These are phyloP conservation scores for Epiblema foenella DNA, from an alignment of 2,888 invertebrate genomes.

Conservation along the genomic window DNA sequence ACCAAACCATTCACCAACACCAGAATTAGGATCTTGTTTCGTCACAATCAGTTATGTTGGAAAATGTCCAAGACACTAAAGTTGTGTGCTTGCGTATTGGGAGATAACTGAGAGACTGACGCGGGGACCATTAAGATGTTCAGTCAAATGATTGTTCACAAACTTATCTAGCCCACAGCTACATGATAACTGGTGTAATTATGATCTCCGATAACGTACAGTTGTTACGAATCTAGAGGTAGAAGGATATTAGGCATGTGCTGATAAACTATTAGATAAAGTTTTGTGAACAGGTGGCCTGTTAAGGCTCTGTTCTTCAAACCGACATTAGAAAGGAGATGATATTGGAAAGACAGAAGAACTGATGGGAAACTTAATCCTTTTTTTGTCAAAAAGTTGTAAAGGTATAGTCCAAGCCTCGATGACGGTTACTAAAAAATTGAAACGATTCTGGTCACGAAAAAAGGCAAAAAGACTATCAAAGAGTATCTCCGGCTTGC, in stretches of 20 bases:
- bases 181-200: neutral
- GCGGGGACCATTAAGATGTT: slow-evolving; percentile 12
- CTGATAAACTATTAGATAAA: neutral
- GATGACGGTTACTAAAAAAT: too few relatives aligned
- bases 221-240: neutral
- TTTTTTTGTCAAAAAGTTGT: too few relatives aligned
- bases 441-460: too few relatives aligned
- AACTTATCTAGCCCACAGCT: neutral
- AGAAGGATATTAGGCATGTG: neutral
- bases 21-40: neutral
- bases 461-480: too few relatives aligned
- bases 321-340: neutral
- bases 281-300: neutral
- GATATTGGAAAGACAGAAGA: neutral
- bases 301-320: neutral
- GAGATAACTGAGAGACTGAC: slow-evolving; percentile 38
- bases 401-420: too few relatives aligned
- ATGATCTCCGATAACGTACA: neutral
- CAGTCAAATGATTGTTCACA: slow-evolving; percentile 21
- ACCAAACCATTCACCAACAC: slow-evolving; percentile 6
- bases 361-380: neutral
- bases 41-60: neutral
- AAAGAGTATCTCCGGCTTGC: too few relatives aligned
- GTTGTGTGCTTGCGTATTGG: slow-evolving; percentile 16
- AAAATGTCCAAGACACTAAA: slow-evolving; percentile 15